Evolutionary conservation across 1,140 invertebrate species (phyloP).

Genomic region (Patella vulgata): DNA sequence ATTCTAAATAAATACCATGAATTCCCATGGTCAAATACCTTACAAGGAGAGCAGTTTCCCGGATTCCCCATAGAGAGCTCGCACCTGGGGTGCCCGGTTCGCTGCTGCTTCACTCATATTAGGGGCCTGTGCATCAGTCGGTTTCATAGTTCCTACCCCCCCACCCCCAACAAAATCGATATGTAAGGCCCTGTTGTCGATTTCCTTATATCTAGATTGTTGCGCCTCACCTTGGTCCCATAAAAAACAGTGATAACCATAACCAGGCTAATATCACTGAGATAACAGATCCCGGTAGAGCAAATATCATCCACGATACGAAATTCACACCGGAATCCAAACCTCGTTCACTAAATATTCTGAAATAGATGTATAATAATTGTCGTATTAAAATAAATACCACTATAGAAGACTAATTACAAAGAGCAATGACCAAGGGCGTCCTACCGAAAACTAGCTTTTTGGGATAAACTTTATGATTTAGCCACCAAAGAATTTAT

Average conservation of each 20-base stretch:
- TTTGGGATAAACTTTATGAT: background rate
- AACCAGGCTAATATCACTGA: conserved; percentile 59
- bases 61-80: too few relatives aligned
- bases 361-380: conserved; percentile 20
- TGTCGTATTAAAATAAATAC: background rate
- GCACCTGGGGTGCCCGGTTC: too few relatives aligned
- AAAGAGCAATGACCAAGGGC: background rate
- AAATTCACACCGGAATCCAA: conserved; percentile 58
- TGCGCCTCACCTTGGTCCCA: conserved; percentile 43
- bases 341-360: conserved; percentile 32
- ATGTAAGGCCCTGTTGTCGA: too few relatives aligned
- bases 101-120: too few relatives aligned
- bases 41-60: too few relatives aligned
- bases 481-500: too few relatives aligned
- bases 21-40: too few relatives aligned
- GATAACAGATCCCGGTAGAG: conserved; percentile 59
- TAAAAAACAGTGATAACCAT: conserved; percentile 51
- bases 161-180: background rate
- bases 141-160: background rate
- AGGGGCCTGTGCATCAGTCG: too few relatives aligned
- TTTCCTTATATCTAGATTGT: too few relatives aligned
- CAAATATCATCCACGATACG: conserved; percentile 64
- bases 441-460: background rate
- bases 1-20: too few relatives aligned
- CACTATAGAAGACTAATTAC: background rate